Base-by-base conservation (phyloP, 2,113 vertebrate genomes). In the Nannobrachium achirus region DNA sequence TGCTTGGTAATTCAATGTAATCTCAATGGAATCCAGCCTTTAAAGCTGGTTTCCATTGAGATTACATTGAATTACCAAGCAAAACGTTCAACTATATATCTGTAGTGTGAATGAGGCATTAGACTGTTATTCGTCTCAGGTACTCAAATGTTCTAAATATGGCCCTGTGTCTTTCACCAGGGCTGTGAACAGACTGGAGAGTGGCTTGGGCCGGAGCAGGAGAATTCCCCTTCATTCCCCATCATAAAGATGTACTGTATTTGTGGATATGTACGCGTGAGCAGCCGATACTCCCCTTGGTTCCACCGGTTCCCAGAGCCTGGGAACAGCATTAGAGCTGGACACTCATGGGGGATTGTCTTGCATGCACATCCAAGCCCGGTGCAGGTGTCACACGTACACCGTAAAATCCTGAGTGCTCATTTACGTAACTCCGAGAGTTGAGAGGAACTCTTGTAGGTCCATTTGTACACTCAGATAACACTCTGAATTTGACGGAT, bases 221-320 rank as follows among this genome's bases (percentile, higher is more conserved):
- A 66, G 56, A 83, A 83, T 71, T 75, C 73, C 64, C 52, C 46
- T 4, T 33, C 25, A 33, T 33, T 33, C 25, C 25, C 25, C 25
- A 33, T 33, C 63, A 50, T 56, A 19, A 57, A 72, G 76, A 84
- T 81, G 76, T 10, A 18, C 88, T 89, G 81, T 89, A 85, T 88
- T 88, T 87, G 64, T 56, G 59, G 66, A 80, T 81, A 78, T 78
- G 14, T 39, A 18, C 14, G 52, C 51, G 63, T 50, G 60, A 89
- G 67, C 86, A 88, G 80, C 75, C 76, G 83, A 88, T 92, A 92
- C 89, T 90, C 91, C 91, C 91, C 79, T 8, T 60, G 89, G 88
- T 87, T 66, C 58, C 74, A 10, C 40, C 50, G 46, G 74, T 61
- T 79, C 20, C 56, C 63, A 18, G 62, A 71, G 77, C 64, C 62